Conservation (phyloP, 2,888 invertebrate genomes). For the Sarcophaga caerulescens region DNA sequence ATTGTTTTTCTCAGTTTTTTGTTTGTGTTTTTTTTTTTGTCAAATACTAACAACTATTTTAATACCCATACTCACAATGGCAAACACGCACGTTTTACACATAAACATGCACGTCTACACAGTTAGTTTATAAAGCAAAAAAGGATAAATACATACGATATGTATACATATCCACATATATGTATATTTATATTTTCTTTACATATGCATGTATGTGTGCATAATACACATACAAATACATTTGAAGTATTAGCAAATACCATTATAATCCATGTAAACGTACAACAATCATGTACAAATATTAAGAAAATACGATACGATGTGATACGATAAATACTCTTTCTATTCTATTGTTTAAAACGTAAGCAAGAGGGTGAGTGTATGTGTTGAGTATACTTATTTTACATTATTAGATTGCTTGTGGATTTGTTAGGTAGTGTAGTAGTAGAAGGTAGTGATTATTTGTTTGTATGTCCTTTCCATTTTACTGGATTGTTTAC, state of each 20-base stretch:
- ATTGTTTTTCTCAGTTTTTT: neutral
- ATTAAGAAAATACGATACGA: neutral
- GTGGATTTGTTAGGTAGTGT: no score
- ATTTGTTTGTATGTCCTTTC: neutral
- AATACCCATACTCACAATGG: neutral
- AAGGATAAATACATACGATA: neutral
- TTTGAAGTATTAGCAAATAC: slow-evolving; percentile 24
- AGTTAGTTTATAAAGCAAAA: neutral
- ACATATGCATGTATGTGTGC: neutral
- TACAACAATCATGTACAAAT: neutral
- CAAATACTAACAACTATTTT: neutral
- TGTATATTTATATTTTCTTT: no score
- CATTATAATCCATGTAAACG: slow-evolving; percentile 20
- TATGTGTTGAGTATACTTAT: neutral
- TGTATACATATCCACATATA: no score
- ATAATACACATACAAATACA: neutral
- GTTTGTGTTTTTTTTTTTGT: neutral
- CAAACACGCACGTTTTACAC: neutral
- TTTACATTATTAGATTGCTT: neutral
- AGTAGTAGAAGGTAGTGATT: neutral
- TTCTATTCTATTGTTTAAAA: neutral
- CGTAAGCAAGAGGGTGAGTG: neutral
- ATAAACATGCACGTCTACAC: neutral
- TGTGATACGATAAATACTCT: neutral
- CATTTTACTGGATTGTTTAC: neutral